Evolutionary conservation across 2,113 vertebrate genomes (phyloP).

Genomic region (Lipophrys pholis): DNA sequence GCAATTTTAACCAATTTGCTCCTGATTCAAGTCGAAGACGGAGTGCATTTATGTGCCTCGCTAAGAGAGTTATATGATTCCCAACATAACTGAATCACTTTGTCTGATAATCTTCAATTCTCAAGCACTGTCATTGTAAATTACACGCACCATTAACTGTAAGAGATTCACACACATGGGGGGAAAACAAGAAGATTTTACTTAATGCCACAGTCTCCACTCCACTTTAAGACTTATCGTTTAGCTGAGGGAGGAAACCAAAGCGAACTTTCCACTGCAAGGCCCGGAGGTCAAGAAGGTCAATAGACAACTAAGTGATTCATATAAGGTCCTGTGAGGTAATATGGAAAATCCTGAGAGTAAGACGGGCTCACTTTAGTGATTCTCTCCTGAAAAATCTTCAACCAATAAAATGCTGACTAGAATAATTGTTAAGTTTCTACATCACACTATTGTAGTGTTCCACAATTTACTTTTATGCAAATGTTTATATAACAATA

Average conservation of each 20-base stretch:
- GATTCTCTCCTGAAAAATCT: not conserved
- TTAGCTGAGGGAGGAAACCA: conserved; percentile 19
- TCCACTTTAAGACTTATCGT: not conserved
- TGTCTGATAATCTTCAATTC: conserved; percentile 34
- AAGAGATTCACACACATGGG: conserved; percentile 23
- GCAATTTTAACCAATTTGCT: conserved; percentile 38
- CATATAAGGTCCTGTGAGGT: conserved; percentile 33
- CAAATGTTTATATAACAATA: too few relatives aligned
- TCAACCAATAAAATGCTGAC: not conserved
- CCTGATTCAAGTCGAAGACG: conserved; percentile 29
- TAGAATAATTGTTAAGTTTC: too few relatives aligned
- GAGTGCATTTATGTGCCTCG: not conserved
- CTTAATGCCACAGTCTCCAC: not conserved
- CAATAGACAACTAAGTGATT: conserved; percentile 53
- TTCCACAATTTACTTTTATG: too few relatives aligned
- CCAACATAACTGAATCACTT: conserved; percentile 32
- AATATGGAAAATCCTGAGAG: conserved; percentile 30
- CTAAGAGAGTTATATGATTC: conserved; percentile 31
- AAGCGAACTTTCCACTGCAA: conserved; percentile 14
- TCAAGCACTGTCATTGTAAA: conserved; percentile 12
- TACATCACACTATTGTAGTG: too few relatives aligned
- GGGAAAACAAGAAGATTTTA: not conserved
- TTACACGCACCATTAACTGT: conserved; percentile 1
- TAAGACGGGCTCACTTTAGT: conserved; percentile 16
- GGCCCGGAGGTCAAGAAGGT: conserved; percentile 46